Percentiles rank a stretch among this genome's conserved stretches.
These are phyloP conservation scores for Marmota monax DNA, from an alignment of 2,113 vertebrate genomes.

Conservation along the genomic window DNA sequence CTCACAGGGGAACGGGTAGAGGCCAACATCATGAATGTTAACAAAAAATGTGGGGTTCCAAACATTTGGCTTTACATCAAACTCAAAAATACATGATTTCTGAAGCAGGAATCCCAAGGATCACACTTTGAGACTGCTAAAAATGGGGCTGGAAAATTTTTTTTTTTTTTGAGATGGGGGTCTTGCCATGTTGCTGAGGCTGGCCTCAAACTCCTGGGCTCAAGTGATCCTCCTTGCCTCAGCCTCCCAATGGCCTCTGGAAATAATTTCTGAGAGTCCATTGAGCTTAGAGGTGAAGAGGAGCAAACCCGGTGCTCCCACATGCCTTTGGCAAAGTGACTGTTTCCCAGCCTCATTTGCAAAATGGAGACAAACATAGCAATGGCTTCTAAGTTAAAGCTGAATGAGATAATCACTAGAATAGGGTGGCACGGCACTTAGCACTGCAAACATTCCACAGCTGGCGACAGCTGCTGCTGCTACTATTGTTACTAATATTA, in stretches of 20 bases:
- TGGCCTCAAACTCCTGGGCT: neutral
- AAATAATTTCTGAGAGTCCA: neutral
- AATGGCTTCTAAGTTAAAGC: neutral
- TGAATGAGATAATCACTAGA: neutral
- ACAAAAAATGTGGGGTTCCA: conserved; percentile 8
- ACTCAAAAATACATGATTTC: neutral
- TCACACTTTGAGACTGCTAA: neutral
- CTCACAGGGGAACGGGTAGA: neutral
- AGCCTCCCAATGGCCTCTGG: neutral
- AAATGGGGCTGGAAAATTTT: neutral
- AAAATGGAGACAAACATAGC: neutral
- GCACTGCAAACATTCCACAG: neutral
- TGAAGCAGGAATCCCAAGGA: neutral
- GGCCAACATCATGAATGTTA: neutral
- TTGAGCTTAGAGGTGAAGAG: neutral
- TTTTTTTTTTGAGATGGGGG: neutral
- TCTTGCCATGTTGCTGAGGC: neutral
- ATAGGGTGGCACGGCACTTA: neutral
- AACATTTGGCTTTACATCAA: neutral
- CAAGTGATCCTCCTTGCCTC: neutral
- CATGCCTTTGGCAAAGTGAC: neutral
- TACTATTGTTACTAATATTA: neutral
- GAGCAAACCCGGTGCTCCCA: neutral
- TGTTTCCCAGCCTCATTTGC: neutral
- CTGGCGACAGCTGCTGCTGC: neutral